Percentiles rank a stretch among this genome's conserved stretches.
phyloP scores from a whole-genome alignment of 2,888 invertebrate species.

The Barypeithes pellucidus region DNA sequence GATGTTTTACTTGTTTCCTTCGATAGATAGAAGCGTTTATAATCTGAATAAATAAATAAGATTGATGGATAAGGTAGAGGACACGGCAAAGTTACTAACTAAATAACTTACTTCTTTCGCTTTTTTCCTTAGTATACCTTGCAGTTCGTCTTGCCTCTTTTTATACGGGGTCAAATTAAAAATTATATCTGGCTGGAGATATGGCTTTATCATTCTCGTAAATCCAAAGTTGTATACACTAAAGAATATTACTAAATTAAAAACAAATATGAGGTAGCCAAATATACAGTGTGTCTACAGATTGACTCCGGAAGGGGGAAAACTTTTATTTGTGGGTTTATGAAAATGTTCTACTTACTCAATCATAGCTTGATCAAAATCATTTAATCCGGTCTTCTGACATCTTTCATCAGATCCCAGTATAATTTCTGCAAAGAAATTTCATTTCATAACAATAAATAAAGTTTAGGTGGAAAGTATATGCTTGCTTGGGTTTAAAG shows the following conservation, averaged over 20 bases:
- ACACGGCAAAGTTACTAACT: too few relatives aligned
- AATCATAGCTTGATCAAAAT: conserved; percentile 51
- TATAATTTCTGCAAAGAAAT: conserved; percentile 56
- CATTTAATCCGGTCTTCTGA: conserved; percentile 45
- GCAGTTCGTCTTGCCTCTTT: conserved; percentile 44
- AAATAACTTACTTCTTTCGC: conserved; percentile 50
- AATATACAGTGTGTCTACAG: too few relatives aligned
- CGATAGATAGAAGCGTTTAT: conserved; percentile 52
- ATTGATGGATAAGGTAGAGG: neutral
- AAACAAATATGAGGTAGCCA: too few relatives aligned
- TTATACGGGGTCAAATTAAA: conserved; percentile 55
- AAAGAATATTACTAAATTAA: neutral
- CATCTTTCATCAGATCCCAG: conserved; percentile 54
- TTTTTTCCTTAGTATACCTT: conserved; percentile 38
- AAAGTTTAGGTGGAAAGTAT: too few relatives aligned
- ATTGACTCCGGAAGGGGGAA: too few relatives aligned
- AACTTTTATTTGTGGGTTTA: too few relatives aligned
- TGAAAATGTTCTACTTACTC: conserved; percentile 54
- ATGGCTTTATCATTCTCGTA: conserved; percentile 58
- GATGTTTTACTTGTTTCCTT: conserved; percentile 42
- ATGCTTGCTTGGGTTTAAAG: too few relatives aligned
- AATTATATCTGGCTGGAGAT: conserved; percentile 58
- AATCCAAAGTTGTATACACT: conserved; percentile 58
- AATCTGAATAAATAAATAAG: conserved; percentile 36
- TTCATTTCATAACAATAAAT: too few relatives aligned